Percentiles rank a stretch among this genome's conserved stretches.
Evolutionary conservation across 2,888 invertebrate species (phyloP).

Genomic region (Lutraria lutraria): DNA sequence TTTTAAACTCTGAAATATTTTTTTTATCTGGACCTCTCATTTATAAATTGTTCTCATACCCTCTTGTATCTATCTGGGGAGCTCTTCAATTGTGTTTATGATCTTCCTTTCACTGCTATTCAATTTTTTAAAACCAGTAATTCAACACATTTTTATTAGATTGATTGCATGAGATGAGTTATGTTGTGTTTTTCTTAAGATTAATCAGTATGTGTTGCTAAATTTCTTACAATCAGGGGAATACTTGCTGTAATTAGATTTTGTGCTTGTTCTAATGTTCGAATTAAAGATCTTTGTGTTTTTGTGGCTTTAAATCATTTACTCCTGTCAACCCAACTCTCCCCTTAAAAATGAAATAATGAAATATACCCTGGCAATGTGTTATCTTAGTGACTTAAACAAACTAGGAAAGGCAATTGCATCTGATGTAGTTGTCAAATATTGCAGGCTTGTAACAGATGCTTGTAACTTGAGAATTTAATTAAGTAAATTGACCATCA

Average conservation of each 20-base stretch:
- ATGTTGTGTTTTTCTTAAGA: not conserved
- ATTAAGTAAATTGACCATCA: constrained; percentile 21
- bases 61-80: too few species aligned
- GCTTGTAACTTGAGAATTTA: not conserved
- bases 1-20: too few species aligned
- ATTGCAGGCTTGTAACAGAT: not conserved
- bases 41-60: too few species aligned
- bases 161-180: not conserved
- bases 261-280: not conserved
- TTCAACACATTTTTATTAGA: not conserved
- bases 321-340: not conserved
- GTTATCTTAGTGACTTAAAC: not conserved
- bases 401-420: not conserved
- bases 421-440: not conserved
- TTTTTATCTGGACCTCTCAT: too few species aligned
- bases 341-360: constrained; percentile 1
- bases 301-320: constrained; percentile 24
- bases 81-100: too few species aligned
- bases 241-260: constrained; percentile 11
- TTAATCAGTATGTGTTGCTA: not conserved
- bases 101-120: too few species aligned
- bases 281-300: constrained; percentile 8
- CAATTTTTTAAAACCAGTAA: too few species aligned
- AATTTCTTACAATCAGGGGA: not conserved
- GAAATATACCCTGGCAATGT: constrained; percentile 6